Percentiles rank a stretch among this genome's conserved stretches.
Conservation (phyloP, 1,140 invertebrate genomes). For the Monochamus saltuarius region DNA sequence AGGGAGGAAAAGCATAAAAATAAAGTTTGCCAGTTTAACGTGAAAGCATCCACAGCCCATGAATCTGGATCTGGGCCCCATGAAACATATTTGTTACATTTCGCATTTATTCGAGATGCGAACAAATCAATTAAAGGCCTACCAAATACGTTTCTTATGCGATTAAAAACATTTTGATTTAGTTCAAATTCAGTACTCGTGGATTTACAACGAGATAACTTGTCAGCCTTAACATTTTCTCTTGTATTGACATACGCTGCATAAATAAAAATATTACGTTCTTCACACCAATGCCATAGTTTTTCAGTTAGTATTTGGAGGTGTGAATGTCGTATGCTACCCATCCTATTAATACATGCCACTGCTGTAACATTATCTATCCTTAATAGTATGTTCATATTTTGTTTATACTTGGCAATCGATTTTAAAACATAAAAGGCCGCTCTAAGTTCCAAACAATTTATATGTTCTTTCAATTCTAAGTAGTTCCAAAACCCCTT, state of each 20-base stretch:
- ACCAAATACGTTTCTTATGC: constrained; percentile 26
- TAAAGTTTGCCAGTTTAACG: constrained; percentile 18
- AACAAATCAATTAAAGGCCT: constrained; percentile 36
- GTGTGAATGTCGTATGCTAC: constrained; percentile 27
- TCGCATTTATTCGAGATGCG: constrained; percentile 34
- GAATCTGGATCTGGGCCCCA: constrained; percentile 32
- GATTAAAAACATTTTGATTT: constrained; percentile 15
- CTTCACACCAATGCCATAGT: constrained; percentile 37
- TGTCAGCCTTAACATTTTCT: constrained; percentile 36
- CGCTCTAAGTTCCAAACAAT: constrained; percentile 22
- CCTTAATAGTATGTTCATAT: constrained; percentile 6
- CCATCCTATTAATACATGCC: constrained; percentile 39
- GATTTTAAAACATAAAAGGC: constrained; percentile 22
- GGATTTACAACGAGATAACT: constrained; percentile 15
- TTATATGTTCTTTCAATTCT: constrained; percentile 14
- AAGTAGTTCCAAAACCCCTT: constrained; percentile 7
- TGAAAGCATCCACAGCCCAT: constrained; percentile 33
- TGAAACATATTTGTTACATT: constrained; percentile 35
- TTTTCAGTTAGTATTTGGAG: constrained; percentile 25
- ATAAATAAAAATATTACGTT: constrained; percentile 30
- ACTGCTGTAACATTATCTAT: constrained; percentile 23
- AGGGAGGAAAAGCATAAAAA: constrained; percentile 41
- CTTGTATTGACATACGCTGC: constrained; percentile 37
- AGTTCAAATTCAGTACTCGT: constrained; percentile 11
- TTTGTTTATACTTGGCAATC: constrained; percentile 14